Evolutionary conservation across 2,113 vertebrate genomes (phyloP).

Genomic region (Sander lucioperca): DNA sequence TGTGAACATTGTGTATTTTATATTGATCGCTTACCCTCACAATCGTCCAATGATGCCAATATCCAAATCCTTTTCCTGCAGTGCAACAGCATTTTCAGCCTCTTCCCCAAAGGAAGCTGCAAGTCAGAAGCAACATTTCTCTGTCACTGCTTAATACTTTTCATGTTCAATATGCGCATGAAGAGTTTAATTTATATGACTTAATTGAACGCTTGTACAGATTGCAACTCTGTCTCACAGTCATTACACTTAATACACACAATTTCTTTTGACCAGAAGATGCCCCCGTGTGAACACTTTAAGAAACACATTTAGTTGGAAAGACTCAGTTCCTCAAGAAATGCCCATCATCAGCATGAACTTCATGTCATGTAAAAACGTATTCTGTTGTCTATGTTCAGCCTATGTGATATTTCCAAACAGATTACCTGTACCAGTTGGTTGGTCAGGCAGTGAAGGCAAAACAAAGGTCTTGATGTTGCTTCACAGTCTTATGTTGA

Average conservation of each 20-base stretch:
- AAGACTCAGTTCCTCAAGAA: not conserved
- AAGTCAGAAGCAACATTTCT: not conserved
- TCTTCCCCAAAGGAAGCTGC: not conserved
- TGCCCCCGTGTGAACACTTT: not conserved
- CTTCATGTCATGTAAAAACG: no score
- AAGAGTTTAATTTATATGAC: not conserved
- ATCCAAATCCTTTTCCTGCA: not conserved
- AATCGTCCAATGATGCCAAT: not conserved
- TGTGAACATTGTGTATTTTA: not conserved
- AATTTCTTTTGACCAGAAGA: not conserved
- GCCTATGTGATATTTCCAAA: not conserved
- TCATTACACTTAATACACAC: not conserved
- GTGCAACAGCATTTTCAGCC: not conserved
- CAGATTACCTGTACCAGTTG: slow-evolving; percentile 6
- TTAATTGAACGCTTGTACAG: not conserved
- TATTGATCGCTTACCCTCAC: not conserved
- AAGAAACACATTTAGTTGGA: not conserved
- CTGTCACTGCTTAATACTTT: not conserved
- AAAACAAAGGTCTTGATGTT: no score
- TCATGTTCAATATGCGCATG: not conserved
- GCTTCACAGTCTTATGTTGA: not conserved
- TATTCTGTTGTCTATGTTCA: not conserved
- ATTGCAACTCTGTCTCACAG: not conserved
- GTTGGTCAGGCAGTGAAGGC: not conserved
- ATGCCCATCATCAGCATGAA: not conserved